phyloP scores from a whole-genome alignment of 2,888 invertebrate species.

The Netelia fuscicornis region DNA sequence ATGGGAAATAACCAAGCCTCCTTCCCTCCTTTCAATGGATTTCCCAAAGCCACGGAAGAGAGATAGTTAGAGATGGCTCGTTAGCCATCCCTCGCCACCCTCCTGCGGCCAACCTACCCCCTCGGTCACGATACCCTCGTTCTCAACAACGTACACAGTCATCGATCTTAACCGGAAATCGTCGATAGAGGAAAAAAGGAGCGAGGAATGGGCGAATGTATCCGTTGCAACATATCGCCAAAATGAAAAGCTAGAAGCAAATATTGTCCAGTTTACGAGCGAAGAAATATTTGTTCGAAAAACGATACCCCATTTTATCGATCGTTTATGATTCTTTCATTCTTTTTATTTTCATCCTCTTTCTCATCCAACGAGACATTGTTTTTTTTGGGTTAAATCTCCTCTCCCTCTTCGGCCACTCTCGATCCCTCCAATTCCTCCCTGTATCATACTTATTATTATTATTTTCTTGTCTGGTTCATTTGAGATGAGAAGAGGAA shows the following conservation, averaged over 20 bases:
- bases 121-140: conserved; percentile 16
- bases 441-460: neutral
- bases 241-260: conserved; percentile 33
- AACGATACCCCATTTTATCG: neutral
- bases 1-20: conserved; percentile 43
- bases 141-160: conserved; percentile 26
- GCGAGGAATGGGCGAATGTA: conserved; percentile 30
- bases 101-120: neutral
- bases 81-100: conserved; percentile 48
- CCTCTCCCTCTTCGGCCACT: too few species aligned
- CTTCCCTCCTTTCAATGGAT: neutral
- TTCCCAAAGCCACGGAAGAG: conserved; percentile 33
- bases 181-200: neutral
- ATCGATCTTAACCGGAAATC: conserved; percentile 45
- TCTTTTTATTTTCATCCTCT: neutral
- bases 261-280: conserved; percentile 44
- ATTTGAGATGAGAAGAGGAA: conserved; percentile 15
- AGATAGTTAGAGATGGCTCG: conserved; percentile 62
- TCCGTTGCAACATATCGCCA: conserved; percentile 47
- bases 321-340: neutral
- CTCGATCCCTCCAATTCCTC: neutral
- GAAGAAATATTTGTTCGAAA: conserved; percentile 13
- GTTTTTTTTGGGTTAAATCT: neutral
- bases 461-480: conserved; percentile 11
- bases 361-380: neutral